phyloP scores from a whole-genome alignment of 2,888 invertebrate species.

The Drosophila kokeensis region DNA sequence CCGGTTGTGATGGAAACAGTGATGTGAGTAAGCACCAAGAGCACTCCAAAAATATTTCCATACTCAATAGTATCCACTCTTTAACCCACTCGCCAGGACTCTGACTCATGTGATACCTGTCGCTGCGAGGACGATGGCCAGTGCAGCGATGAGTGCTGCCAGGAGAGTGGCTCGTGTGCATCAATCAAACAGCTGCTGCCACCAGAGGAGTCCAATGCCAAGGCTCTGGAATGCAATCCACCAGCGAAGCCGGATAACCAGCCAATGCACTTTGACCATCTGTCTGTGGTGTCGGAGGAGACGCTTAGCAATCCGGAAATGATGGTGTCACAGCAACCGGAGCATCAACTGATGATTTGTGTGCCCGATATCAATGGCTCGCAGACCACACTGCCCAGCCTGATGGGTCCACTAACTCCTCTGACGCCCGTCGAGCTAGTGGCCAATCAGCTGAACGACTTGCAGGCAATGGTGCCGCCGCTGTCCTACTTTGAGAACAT shows the following conservation, averaged over 20 bases:
- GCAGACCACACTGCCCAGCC: slow-evolving; percentile 74
- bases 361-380: slow-evolving; percentile 71
- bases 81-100: slow-evolving; percentile 69
- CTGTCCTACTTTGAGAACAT: slow-evolving; percentile 85
- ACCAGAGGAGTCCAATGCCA: slow-evolving; percentile 35
- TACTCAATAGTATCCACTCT: not conserved
- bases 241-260: slow-evolving; percentile 33
- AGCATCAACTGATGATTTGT: slow-evolving; percentile 67
- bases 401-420: slow-evolving; percentile 78
- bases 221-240: slow-evolving; percentile 29
- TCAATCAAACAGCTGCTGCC: slow-evolving; percentile 62
- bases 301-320: slow-evolving; percentile 85
- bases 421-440: slow-evolving; percentile 82
- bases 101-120: slow-evolving; percentile 85
- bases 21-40: slow-evolving; percentile 70
- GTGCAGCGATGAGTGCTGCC: slow-evolving; percentile 81
- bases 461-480: slow-evolving; percentile 83
- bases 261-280: slow-evolving; percentile 87
- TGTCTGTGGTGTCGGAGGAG: slow-evolving; percentile 92
- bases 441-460: slow-evolving; percentile 81
- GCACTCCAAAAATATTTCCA: not conserved
- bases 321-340: slow-evolving; percentile 64
- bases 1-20: slow-evolving; percentile 79
- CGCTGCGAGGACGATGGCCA: slow-evolving; percentile 73
- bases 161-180: slow-evolving; percentile 73